These are phyloP conservation scores for Grallaria varia DNA, from an alignment of 2,113 vertebrate species.

Conservation along the genomic window DNA sequence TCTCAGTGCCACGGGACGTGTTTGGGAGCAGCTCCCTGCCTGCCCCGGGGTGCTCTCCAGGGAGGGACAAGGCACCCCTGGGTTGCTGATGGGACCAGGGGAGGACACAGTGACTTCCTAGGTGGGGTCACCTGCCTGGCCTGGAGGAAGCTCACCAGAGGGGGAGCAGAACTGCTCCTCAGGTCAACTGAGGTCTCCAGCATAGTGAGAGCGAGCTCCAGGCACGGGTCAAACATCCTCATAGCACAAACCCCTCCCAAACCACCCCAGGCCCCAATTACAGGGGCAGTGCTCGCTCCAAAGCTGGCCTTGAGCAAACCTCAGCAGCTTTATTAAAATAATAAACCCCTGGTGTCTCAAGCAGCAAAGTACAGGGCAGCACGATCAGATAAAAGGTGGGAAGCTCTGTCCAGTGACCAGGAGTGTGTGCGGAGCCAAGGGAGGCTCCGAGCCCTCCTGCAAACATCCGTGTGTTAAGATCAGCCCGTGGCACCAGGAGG, in stretches of 20 bases:
- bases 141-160: not conserved
- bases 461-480: not conserved
- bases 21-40: not conserved
- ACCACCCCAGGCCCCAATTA: slow-evolving; percentile 16
- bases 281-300: not conserved
- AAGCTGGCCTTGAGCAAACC: not conserved
- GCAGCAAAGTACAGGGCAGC: not conserved
- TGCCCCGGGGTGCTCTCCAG: not conserved
- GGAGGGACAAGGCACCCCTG: not conserved
- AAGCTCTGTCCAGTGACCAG: not conserved
- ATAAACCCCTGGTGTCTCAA: not conserved
- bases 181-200: not conserved
- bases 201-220: not conserved
- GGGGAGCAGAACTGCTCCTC: not conserved
- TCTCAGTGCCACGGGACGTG: not conserved
- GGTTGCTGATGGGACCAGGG: not conserved
- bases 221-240: not conserved
- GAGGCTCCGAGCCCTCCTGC: not conserved
- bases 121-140: not conserved
- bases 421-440: not conserved
- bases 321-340: slow-evolving; percentile 1
- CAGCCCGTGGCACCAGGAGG: not conserved
- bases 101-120: not conserved
- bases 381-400: slow-evolving; percentile 5
- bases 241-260: not conserved